Evolutionary conservation across 2,113 vertebrate genomes (phyloP), one percentile per base, ranked within the genome.

Genomic region (Zosterops borbonicus): DNA sequence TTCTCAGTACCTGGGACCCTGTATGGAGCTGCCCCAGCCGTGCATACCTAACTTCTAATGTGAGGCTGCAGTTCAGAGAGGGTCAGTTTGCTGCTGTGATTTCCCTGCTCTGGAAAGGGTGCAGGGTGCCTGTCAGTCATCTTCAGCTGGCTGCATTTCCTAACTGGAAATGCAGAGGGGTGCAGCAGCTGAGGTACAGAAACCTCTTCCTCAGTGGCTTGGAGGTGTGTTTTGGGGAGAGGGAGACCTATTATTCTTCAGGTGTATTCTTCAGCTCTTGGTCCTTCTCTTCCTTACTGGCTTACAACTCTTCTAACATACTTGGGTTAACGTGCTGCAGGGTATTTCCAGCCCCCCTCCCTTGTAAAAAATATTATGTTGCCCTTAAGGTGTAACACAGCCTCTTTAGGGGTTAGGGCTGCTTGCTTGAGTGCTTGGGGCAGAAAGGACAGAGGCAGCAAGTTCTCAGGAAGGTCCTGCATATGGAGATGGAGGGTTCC

Each of bases 11-110:
- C 52, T 67, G 21, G 14, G 16, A 22, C 44, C 0, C 0, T 28
- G 27, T 27, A 7, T 13, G 13, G 70, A 62, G 33, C 9, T 20
- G 58, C 21, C 3, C 13, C n/a, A 17, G 39, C 41, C 0, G 0
- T 3, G 2, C 16, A 7, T 65, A 6, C 46, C 12, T 14, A 21
- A 44, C n/a, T 87, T 65, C 29, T 35, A 22, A 29, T 3, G 28
- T 35, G 14, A 23, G 83, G 14, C 35, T 92, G 71, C 42, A 83
- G 2, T 59, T 49, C 8, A 31, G n/a, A 33, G 44, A 31, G 62
- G 31, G 12, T 60, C 52, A 7, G 4, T 56, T 68, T 64, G 62
- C 62, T 87, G 74, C 77, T 82, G 0, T 31, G 25, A 33, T 35
- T 75, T 52, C 33, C 39, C 33, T 55, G 0, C 62, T 69, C 23